Conservation (phyloP, 2,888 invertebrate species). For the Chrysina gloriosa region DNA sequence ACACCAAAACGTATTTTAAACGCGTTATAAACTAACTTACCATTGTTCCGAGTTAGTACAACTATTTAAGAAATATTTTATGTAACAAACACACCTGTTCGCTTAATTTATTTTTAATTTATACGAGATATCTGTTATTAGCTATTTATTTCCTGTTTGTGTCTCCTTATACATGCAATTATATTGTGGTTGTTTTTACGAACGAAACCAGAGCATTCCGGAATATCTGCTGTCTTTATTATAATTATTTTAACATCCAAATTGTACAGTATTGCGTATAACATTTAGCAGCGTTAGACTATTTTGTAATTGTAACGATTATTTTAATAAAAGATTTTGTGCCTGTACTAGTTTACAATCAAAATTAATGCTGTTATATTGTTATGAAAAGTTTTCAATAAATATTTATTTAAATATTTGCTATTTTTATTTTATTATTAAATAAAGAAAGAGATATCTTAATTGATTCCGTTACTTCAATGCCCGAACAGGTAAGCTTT, state of each 20-base stretch:
- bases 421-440: constrained; percentile 20
- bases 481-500: neutral
- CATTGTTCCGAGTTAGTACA: too few relatives aligned
- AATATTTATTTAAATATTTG: constrained; percentile 42
- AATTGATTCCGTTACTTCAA: too few relatives aligned
- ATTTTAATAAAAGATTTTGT: constrained; percentile 33
- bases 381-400: constrained; percentile 44
- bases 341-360: constrained; percentile 36
- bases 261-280: constrained; percentile 24
- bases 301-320: constrained; percentile 21
- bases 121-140: neutral
- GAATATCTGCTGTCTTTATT: neutral
- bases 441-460: too few relatives aligned
- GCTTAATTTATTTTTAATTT: too few relatives aligned
- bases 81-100: too few relatives aligned
- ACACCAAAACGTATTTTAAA: too few relatives aligned
- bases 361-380: constrained; percentile 38
- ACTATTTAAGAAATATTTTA: too few relatives aligned
- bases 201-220: constrained; percentile 14
- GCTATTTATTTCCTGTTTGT: neutral
- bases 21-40: too few relatives aligned
- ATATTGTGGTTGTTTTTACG: neutral
- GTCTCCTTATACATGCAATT: neutral
- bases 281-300: constrained; percentile 17
- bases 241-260: neutral